Conservation (phyloP, 37 sponge, comb jelly and placozoan species). For the Cladorhizidae sp. region DNA sequence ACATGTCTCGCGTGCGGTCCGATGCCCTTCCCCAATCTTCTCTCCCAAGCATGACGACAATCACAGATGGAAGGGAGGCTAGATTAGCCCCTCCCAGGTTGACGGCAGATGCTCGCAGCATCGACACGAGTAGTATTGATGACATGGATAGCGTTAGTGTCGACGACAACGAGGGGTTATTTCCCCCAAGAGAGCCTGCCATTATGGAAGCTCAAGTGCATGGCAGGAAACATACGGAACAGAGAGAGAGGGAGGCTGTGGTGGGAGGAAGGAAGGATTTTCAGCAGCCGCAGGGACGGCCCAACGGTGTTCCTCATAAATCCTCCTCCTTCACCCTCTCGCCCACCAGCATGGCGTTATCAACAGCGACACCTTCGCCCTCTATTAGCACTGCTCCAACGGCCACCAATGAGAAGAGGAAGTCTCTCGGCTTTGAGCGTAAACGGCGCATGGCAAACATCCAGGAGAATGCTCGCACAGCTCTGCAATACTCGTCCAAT, state of each 20-base stretch:
- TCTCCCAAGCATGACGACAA: conserved; percentile 26
- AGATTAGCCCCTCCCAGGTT: neutral
- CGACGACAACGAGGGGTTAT: too few relatives aligned
- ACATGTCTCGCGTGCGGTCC: conserved; percentile 52
- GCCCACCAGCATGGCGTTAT: too few relatives aligned
- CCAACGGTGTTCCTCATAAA: conserved; percentile 22
- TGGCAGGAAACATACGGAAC: too few relatives aligned
- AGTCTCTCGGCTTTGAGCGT: conserved; percentile 12
- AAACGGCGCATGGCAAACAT: conserved; percentile 7
- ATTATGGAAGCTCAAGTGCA: too few relatives aligned
- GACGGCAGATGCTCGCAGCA: neutral
- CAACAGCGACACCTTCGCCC: neutral
- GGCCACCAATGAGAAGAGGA: conserved; percentile 1
- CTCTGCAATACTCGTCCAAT: conserved; percentile 6
- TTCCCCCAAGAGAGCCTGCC: too few relatives aligned
- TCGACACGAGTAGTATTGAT: neutral
- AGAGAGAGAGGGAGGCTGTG: too few relatives aligned
- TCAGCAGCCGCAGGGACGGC: neutral
- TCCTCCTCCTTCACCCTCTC: too few relatives aligned
- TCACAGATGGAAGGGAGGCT: neutral
- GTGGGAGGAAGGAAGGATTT: too few relatives aligned
- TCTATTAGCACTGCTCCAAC: neutral
- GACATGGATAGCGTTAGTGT: neutral
- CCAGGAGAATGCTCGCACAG: conserved; percentile 25
- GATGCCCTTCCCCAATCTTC: conserved; percentile 64